Evolutionary conservation across 2,888 invertebrate species (phyloP).

Genomic region (Metellina segmentata): DNA sequence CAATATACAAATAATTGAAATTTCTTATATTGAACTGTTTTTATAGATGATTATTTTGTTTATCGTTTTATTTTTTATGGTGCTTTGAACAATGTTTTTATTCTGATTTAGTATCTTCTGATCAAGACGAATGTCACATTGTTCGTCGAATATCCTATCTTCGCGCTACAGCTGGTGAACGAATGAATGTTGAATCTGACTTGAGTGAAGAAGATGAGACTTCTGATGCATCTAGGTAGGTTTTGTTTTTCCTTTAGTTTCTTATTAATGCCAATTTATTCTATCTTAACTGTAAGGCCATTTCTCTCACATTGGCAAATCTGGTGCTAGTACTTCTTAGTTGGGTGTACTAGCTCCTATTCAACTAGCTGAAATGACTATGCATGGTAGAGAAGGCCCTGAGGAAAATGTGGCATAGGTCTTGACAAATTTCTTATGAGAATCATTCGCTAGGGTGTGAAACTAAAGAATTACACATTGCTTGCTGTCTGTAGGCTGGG

Average conservation of each 20-base stretch:
- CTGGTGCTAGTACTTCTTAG: no score
- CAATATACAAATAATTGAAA: neutral
- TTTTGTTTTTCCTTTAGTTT: neutral
- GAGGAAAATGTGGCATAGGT: no score
- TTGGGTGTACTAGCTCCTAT: no score
- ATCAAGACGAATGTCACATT: constrained; percentile 87
- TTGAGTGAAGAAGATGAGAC: constrained; percentile 81
- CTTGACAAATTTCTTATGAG: no score
- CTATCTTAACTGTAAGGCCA: neutral
- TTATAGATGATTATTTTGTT: neutral
- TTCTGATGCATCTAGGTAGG: constrained; percentile 71
- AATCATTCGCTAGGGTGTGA: no score
- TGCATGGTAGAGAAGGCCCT: no score
- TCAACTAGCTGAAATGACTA: no score
- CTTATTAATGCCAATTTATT: neutral
- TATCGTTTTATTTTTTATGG: neutral
- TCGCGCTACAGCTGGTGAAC: constrained; percentile 93
- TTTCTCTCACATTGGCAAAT: no score
- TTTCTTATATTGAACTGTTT: neutral
- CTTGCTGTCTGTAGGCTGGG: no score
- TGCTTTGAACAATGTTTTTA: neutral
- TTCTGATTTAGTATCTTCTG: constrained; percentile 53
- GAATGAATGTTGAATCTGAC: constrained; percentile 88
- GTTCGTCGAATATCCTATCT: constrained; percentile 96
- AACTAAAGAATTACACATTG: no score